Percentiles rank a stretch among this genome's conserved stretches.
Conservation (phyloP, 2,888 invertebrate genomes). For the Conomelus anceps region DNA sequence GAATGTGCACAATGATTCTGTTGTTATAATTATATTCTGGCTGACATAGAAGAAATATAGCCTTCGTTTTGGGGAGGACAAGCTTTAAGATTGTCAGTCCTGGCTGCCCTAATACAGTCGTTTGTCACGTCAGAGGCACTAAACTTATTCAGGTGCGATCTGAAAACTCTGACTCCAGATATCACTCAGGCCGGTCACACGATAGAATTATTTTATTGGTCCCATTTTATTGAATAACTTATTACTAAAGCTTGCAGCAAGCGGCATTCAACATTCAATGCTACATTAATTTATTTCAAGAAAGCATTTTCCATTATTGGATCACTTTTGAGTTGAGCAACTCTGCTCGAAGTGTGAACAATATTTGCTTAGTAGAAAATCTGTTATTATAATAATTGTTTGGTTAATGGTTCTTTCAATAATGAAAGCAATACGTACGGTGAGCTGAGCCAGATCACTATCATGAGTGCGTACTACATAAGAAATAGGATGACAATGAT, state of each 20-base stretch:
- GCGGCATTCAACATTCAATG: background rate
- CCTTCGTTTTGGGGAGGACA: too few species aligned
- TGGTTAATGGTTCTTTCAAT: background rate
- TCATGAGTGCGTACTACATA: background rate
- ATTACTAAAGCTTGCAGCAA: background rate
- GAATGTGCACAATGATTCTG: too few species aligned
- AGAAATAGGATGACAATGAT: background rate
- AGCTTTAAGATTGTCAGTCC: too few species aligned
- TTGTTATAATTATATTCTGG: too few species aligned
- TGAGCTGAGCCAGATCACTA: background rate
- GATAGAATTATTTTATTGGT: too few species aligned
- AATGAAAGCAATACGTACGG: background rate
- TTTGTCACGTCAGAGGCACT: too few species aligned
- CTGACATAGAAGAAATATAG: too few species aligned
- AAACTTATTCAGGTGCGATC: too few species aligned
- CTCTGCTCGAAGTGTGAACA: background rate
- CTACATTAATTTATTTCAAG: background rate
- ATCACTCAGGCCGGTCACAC: too few species aligned
- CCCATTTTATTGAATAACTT: too few species aligned
- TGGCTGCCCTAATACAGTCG: too few species aligned
- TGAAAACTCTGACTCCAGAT: too few species aligned
- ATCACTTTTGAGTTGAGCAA: background rate
- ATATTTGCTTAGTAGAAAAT: background rate
- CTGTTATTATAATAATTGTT: background rate
- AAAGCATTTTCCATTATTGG: background rate